Evolutionary conservation across 1,140 invertebrate species (phyloP).

Genomic region (Brachionus calyciflorus): DNA sequence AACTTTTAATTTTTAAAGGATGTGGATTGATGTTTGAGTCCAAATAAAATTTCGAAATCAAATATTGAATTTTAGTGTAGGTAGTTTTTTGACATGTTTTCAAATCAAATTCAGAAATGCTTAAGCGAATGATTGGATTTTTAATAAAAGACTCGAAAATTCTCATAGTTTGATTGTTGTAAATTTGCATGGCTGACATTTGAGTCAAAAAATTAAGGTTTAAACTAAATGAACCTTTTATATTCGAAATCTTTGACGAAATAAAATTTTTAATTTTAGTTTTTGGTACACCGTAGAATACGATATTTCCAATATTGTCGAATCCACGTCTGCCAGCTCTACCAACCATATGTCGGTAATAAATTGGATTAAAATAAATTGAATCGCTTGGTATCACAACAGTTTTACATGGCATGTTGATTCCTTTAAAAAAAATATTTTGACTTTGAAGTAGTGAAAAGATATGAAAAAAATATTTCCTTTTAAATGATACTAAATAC

Average conservation of each 20-base stretch:
- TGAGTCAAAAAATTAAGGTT: neutral
- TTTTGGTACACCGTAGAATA: slow-evolving; percentile 15
- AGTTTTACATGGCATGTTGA: slow-evolving; percentile 32
- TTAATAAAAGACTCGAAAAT: slow-evolving; percentile 10
- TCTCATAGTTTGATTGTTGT: neutral
- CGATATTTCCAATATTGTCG: slow-evolving; percentile 10
- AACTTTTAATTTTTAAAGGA: neutral
- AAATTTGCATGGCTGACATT: neutral
- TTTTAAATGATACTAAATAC: no score
- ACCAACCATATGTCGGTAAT: slow-evolving; percentile 18
- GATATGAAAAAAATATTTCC: no score
- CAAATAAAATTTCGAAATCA: neutral
- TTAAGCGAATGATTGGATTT: neutral
- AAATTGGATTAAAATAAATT: neutral
- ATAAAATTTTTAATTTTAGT: slow-evolving; percentile 35
- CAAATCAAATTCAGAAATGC: neutral
- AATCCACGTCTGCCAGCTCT: slow-evolving; percentile 29
- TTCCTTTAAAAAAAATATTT: neutral
- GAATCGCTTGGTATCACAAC: neutral
- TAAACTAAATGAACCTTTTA: neutral
- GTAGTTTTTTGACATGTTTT: neutral
- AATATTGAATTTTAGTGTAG: slow-evolving; percentile 23
- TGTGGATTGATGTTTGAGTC: slow-evolving; percentile 11
- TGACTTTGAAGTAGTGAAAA: neutral
- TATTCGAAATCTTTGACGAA: slow-evolving; percentile 4